Evolutionary conservation across 2,113 vertebrate species (phyloP).

Genomic region (Hyperopisus bebe): DNA sequence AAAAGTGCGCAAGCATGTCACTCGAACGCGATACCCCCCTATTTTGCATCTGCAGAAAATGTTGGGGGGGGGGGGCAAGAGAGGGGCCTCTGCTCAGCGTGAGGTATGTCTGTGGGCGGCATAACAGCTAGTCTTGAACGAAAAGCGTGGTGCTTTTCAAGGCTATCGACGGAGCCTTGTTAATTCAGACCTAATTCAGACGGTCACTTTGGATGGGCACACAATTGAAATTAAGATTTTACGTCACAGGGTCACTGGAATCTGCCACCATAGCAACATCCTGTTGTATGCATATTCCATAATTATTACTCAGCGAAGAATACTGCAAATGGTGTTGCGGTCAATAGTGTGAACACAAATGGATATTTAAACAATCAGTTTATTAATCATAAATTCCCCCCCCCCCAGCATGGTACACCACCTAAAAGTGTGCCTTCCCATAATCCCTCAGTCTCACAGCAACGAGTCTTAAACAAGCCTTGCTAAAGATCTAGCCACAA

Average conservation of each 20-base stretch:
- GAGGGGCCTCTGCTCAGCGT: background rate
- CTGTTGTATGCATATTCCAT: background rate
- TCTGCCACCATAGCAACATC: background rate
- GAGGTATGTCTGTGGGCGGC: background rate
- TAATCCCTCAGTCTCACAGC: background rate
- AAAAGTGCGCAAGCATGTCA: conserved; percentile 14
- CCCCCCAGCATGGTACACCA: background rate
- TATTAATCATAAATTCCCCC: background rate
- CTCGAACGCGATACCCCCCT: background rate
- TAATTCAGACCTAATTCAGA: background rate
- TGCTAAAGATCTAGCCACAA: too few relatives aligned
- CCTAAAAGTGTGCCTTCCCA: background rate
- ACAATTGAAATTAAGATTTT: background rate
- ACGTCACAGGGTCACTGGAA: background rate
- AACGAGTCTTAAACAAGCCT: background rate
- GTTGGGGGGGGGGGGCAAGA: background rate
- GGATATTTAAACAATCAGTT: background rate
- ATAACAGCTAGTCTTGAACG: background rate
- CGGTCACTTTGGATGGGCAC: too few relatives aligned
- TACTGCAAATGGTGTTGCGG: background rate
- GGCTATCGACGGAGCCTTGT: background rate
- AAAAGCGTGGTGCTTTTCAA: background rate
- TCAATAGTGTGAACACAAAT: background rate
- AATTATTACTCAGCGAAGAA: background rate
- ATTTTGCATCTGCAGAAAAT: background rate